phyloP scores from a whole-genome alignment of 2,113 vertebrate genomes.

The Hydropotes inermis region DNA sequence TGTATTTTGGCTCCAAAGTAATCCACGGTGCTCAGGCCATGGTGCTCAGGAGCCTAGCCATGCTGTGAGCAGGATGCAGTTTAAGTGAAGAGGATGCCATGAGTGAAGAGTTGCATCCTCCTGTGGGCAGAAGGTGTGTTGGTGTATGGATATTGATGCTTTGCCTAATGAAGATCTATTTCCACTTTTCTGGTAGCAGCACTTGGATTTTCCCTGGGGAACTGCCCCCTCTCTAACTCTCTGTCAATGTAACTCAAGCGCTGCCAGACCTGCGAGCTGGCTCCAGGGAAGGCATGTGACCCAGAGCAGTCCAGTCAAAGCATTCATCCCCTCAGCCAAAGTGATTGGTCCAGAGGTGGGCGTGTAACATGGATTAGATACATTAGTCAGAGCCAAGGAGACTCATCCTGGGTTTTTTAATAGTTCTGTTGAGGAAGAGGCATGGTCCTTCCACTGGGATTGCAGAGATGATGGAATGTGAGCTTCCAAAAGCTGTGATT shows the following conservation, averaged over 20 bases:
- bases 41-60: rapidly evolving
- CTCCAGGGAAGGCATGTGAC: neutral
- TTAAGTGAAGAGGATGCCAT: neutral
- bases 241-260: rapidly evolving
- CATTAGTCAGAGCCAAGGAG: neutral
- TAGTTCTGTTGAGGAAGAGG: neutral
- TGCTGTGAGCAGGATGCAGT: neutral
- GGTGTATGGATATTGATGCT: neutral
- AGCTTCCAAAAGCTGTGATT: neutral
- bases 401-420: neutral
- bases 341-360: neutral
- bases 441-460: neutral
- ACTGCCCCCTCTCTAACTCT: neutral
- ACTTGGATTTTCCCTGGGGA: neutral
- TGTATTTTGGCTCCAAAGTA: neutral
- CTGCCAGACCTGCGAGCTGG: neutral
- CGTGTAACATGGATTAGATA: rapidly evolving
- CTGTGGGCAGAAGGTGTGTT: rapidly evolving
- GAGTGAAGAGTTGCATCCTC: rapidly evolving
- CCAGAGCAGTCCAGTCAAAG: neutral
- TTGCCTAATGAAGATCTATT: no score
- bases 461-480: neutral
- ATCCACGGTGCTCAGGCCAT: neutral
- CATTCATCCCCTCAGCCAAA: neutral
- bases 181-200: neutral